Evolutionary conservation across 64 coral and sea anemone species (phyloP), one percentile per base, ranked within the genome.

Genomic region (Exaiptasia diaphana): DNA sequence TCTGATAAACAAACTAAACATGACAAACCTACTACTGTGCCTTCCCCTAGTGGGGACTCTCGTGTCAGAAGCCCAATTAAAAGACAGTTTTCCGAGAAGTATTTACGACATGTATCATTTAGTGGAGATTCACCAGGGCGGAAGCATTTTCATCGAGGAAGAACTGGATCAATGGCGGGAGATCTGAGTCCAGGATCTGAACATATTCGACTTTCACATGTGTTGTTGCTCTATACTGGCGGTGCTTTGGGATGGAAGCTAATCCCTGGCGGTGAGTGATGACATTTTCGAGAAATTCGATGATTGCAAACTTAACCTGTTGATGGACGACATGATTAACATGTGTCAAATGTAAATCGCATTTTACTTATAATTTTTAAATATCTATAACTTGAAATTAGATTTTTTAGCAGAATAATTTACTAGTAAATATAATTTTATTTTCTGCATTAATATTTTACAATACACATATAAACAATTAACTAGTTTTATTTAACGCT

Each of bases 221-320:
- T 94, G 9, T 23, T 94, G 31, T 46, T 94, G 1, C 43, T 94
- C 41, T 94, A 94, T 23, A 85, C 91, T 48, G 91, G 91, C 27
- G 91, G 91, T 59, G 91, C 91, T 4, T 50, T 88, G 39, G 91
- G 91, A 57, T 94, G 91, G 91, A 94, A 94, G 40, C 57, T 83
- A 10, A 68, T 83, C 27, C 78, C 80, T 13, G 69, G 71, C 78
- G 86, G 85, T 89, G 25, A 33, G 15, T 38, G 30, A n/a, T n/a
- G n/a, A n/a, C n/a, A n/a, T n/a, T n/a, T n/a, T 24, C 17, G 31
- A 13, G 20, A 65, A 57, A 5, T 57, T 57, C 20, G 27, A 57
- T 3, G 0, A n/a, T n/a, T n/a, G n/a, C n/a, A n/a, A n/a, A n/a
- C n/a, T n/a, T n/a, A n/a, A n/a, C n/a, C n/a, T n/a, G n/a, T n/a